Conservation (phyloP, 2,113 vertebrate genomes). For the Pseudonaja textilis region DNA sequence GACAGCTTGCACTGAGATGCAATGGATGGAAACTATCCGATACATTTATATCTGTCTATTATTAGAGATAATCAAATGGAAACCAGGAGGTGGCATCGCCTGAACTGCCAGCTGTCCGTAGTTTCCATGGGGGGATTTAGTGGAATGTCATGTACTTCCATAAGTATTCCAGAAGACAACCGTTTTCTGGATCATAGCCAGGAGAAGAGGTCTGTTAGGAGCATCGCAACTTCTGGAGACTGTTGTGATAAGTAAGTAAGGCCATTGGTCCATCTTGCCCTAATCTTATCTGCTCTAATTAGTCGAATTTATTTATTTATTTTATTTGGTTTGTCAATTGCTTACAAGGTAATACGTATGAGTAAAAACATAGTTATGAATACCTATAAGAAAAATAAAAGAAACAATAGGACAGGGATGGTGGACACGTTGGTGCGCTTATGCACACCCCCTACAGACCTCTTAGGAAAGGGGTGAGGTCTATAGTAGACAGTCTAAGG, state of each 20-base stretch:
- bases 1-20: neutral
- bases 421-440: no score
- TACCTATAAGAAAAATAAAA: no score
- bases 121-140: rapidly evolving
- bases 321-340: no score
- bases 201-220: neutral
- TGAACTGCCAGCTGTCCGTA: slow-evolving; percentile 3
- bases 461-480: no score
- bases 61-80: slow-evolving; percentile 22
- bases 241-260: neutral
- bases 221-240: neutral
- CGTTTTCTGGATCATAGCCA: neutral
- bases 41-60: slow-evolving; percentile 24
- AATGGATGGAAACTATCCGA: slow-evolving; percentile 26
- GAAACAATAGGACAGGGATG: no score
- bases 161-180: neutral
- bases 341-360: no score
- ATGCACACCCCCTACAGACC: no score
- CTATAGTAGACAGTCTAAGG: no score
- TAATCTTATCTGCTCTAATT: neutral
- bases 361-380: no score
- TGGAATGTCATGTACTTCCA: slow-evolving; percentile 9
- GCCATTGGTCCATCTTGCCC: neutral
- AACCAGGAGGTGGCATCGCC: neutral
- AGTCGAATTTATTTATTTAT: no score